A percentile compares a stretch with the other conserved stretches of the same genome.
Evolutionary conservation across 2,113 vertebrate genomes (phyloP).

Genomic region (Silurus glanis): DNA sequence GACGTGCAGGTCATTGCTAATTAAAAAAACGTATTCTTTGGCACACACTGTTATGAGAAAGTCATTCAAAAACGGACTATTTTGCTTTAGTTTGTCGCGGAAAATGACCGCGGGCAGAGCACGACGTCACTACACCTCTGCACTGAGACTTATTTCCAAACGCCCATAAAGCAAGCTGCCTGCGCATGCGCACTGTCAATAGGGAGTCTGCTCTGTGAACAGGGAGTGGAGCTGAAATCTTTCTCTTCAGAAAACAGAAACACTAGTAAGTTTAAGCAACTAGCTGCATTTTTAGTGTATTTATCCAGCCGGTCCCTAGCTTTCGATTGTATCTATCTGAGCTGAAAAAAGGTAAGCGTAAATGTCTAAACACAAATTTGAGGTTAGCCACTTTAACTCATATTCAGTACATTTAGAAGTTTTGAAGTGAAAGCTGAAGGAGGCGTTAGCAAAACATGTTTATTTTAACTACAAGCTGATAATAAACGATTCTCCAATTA

Average conservation of each 20-base stretch:
- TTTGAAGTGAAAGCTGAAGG: not conserved
- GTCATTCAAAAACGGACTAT: not conserved
- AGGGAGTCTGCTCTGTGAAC: not conserved
- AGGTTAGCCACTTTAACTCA: not conserved
- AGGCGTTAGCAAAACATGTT: not conserved
- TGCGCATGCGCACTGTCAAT: conserved; percentile 8
- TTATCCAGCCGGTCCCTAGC: not conserved
- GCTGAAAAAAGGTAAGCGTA: not conserved
- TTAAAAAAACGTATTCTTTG: not conserved
- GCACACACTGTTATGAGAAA: not conserved
- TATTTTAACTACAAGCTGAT: not conserved
- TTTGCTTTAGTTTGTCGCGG: not conserved
- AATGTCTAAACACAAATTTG: not conserved
- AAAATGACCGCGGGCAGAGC: not conserved
- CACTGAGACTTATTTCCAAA: not conserved
- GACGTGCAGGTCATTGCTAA: too few relatives aligned
- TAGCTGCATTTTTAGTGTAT: not conserved
- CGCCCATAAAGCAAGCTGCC: not conserved
- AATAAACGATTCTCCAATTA: not conserved
- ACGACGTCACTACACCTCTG: too few relatives aligned
- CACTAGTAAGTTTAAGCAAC: not conserved
- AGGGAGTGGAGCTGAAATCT: not conserved
- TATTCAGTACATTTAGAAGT: not conserved
- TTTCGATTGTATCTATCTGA: not conserved
- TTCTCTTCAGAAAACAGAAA: not conserved